phyloP scores from a whole-genome alignment of 1,140 invertebrate species.

The Zaprionus capensis region DNA sequence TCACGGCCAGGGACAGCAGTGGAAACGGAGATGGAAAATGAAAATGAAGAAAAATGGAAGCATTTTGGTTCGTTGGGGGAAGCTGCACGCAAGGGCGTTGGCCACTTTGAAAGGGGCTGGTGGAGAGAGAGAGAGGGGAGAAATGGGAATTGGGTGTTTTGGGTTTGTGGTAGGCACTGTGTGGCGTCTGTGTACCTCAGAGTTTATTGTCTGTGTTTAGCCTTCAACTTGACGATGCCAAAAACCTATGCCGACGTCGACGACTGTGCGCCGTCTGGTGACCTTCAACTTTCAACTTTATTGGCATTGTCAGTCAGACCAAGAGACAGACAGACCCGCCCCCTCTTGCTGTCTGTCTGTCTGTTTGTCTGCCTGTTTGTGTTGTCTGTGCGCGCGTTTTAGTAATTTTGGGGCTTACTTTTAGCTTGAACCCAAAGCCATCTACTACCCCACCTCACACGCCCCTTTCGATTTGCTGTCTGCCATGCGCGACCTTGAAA shows the following conservation, averaged over 20 bases:
- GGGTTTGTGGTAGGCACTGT: background rate
- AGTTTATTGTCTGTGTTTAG: slow-evolving; percentile 50
- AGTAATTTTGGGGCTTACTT: slow-evolving; percentile 71
- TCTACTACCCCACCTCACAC: background rate
- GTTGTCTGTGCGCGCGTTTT: slow-evolving; percentile 64
- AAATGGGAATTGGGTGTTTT: background rate
- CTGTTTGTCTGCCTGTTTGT: slow-evolving; percentile 12
- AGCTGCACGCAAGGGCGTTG: slow-evolving; percentile 62
- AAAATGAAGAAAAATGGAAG: slow-evolving; percentile 11
- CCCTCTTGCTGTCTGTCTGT: slow-evolving; percentile 19
- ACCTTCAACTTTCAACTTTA: slow-evolving; percentile 84
- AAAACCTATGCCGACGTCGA: slow-evolving; percentile 68
- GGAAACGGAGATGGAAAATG: slow-evolving; percentile 4
- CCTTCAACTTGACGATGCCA: slow-evolving; percentile 57
- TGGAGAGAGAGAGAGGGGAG: no score
- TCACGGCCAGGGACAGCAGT: slow-evolving; percentile 19
- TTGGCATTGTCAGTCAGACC: slow-evolving; percentile 76
- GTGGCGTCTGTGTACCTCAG: slow-evolving; percentile 35
- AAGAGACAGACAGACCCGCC: slow-evolving; percentile 17
- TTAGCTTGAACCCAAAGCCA: slow-evolving; percentile 10
- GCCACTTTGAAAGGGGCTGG: background rate
- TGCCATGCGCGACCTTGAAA: slow-evolving; percentile 73
- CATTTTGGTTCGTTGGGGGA: slow-evolving; percentile 17
- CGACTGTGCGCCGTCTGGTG: slow-evolving; percentile 62
- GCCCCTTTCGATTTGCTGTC: slow-evolving; percentile 56